These are phyloP conservation scores for Leucozona laternaria DNA, from an alignment of 2,888 invertebrate genomes.

Conservation along the genomic window DNA sequence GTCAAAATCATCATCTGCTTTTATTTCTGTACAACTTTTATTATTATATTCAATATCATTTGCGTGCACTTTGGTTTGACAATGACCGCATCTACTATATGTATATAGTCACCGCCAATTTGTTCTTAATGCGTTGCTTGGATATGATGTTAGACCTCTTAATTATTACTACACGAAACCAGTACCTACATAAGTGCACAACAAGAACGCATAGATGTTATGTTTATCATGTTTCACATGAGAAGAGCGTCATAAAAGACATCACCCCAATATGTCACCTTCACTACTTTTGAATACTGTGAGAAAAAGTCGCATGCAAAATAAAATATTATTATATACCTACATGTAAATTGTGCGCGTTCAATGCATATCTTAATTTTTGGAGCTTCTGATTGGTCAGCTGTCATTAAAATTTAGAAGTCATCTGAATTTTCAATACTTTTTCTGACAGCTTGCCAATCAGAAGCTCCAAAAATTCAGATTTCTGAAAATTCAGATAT, in stretches of 20 bases:
- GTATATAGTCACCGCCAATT: background rate
- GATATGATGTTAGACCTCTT: conserved; percentile 21
- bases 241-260: background rate
- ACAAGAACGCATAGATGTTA: conserved; percentile 40
- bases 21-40: background rate
- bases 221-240: background rate
- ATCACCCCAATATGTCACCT: conserved; percentile 4
- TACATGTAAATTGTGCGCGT: too few species aligned
- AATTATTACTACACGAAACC: conserved; percentile 38
- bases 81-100: conserved; percentile 59
- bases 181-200: conserved; percentile 51
- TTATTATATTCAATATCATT: background rate
- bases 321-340: too few species aligned
- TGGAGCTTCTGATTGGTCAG: too few species aligned
- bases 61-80: conserved; percentile 35
- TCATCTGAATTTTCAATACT: too few species aligned
- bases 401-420: too few species aligned
- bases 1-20: background rate
- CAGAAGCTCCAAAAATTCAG: too few species aligned
- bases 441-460: too few species aligned
- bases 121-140: background rate
- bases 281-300: background rate
- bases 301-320: background rate
- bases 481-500: too few species aligned
- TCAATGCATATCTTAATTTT: too few species aligned